Evolutionary conservation across 2,113 vertebrate genomes (phyloP), one percentile per base, ranked within the genome.

Genomic region (Catharus minimus): DNA sequence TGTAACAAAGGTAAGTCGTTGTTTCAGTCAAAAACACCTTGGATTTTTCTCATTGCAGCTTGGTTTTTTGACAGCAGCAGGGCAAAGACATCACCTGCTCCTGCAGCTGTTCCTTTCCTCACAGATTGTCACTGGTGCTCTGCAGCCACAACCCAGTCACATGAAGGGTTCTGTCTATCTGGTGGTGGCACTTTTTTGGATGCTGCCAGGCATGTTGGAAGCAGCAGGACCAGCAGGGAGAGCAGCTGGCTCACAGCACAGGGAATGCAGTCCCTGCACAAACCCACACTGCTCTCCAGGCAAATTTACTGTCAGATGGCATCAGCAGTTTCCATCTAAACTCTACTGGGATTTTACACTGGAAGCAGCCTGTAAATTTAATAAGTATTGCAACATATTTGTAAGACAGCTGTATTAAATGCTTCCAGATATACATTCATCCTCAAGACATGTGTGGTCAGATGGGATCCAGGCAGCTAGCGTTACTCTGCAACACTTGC

Each of bases 351-450:
- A 68, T 83, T 83, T 93, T 64, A 44, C 38, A 39, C 44, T 57
- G 80, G 61, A 82, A 95, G 73, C 44, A 77, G 80, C 20, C 80
- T 53, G 76, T 65, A 75, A 94, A 94, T 86, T 86, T 74, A 88
- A 11, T 82, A 84, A 91, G 3, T 60, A 67, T 88, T 86, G 49
- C 60, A 78, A 60, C 27, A 8, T 46, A 61, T 81, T 81, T 88
- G 15, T 66, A 46, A 78, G 41, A 33, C 88, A 83, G 61, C 49
- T 81, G 62, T 71, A 55, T 72, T 83, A 88, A 86, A 90, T 90
- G 57, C 77, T 94, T 95, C 93, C 80, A 93, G 82, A 86, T 65
- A 88, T 4, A 72, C 81, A 93, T 83, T 66, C 61, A 90, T 91
- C 73, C 75, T 58, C 0, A 1, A 78, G 68, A 91, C 24, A 33